Percentiles rank a stretch among this genome's conserved stretches.
phyloP scores from a whole-genome alignment of 2,797 vertebrate species.

The Megaceryle alcyon region DNA sequence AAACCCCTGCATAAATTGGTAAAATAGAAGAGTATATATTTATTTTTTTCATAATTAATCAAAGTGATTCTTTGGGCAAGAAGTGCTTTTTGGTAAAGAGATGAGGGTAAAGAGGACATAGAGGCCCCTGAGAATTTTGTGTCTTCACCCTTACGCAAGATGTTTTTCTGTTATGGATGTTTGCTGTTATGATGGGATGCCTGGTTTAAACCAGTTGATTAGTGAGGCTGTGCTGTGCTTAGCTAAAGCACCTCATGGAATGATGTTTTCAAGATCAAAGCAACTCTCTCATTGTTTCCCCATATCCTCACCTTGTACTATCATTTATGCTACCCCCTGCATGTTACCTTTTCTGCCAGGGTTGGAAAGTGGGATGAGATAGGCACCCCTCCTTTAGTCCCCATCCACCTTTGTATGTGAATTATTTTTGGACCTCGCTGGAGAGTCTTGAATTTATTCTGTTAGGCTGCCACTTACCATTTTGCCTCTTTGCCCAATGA shows the following conservation, averaged over 20 bases:
- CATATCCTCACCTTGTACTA: not conserved
- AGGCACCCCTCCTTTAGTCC: not conserved
- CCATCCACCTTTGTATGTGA: not conserved
- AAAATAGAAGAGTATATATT: not conserved
- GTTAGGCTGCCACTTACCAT: not conserved
- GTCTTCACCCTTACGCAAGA: not conserved
- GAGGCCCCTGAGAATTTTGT: not conserved
- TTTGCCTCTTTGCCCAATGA: not conserved
- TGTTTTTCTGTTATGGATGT: not conserved
- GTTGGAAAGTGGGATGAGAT: not conserved
- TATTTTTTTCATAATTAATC: too few relatives aligned
- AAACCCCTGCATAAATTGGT: not conserved
- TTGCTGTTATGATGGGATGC: not conserved
- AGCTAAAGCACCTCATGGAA: not conserved
- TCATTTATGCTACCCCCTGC: not conserved
- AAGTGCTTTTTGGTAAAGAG: not conserved
- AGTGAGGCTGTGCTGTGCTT: not conserved
- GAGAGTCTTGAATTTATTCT: not conserved
- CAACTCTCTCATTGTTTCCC: rapidly evolving
- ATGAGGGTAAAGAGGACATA: not conserved
- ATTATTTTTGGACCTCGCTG: not conserved
- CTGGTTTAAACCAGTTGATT: not conserved
- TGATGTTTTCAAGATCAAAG: not conserved
- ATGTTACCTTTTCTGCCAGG: not conserved
- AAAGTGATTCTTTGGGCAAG: not conserved